These are phyloP conservation scores for Meiosimyza platycephala DNA, from an alignment of 2,888 invertebrate genomes.

Conservation along the genomic window DNA sequence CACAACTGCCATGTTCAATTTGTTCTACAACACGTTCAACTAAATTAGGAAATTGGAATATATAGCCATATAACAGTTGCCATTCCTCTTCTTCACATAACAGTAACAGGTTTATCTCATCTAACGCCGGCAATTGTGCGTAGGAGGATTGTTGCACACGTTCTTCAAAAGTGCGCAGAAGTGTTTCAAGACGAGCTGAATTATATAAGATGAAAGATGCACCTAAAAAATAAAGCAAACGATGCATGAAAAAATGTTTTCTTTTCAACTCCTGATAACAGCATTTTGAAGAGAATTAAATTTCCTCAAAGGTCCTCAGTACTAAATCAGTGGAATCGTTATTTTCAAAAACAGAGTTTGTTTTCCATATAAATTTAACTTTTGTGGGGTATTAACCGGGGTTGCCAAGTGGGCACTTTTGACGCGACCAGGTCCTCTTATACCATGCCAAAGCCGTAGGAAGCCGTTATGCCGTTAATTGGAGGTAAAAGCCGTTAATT, in stretches of 20 bases:
- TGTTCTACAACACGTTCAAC: constrained; percentile 70
- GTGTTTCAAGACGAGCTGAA: constrained; percentile 76
- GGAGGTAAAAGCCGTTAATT: too few species aligned
- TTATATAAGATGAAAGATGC: constrained; percentile 83
- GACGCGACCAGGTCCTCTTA: too few species aligned
- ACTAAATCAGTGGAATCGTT: background rate
- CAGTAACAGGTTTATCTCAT: constrained; percentile 73
- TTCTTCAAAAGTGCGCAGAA: constrained; percentile 74
- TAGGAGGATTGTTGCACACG: constrained; percentile 71
- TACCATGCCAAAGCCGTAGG: too few species aligned
- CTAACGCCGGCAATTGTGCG: constrained; percentile 72
- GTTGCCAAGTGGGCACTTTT: too few species aligned
- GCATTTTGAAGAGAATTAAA: background rate
- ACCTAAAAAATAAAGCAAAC: constrained; percentile 67
- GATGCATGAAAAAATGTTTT: constrained; percentile 27
- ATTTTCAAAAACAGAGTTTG: too few species aligned
- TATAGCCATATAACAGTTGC: constrained; percentile 76
- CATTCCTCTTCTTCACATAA: constrained; percentile 83
- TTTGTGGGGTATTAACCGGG: too few species aligned
- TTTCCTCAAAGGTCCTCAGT: background rate
- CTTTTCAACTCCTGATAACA: constrained; percentile 29
- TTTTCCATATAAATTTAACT: too few species aligned
- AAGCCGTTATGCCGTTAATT: too few species aligned
- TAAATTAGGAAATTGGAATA: constrained; percentile 75
- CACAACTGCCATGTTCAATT: constrained; percentile 69